Evolutionary conservation across 2,888 invertebrate species (phyloP).

Genomic region (Stenodera caucasica): DNA sequence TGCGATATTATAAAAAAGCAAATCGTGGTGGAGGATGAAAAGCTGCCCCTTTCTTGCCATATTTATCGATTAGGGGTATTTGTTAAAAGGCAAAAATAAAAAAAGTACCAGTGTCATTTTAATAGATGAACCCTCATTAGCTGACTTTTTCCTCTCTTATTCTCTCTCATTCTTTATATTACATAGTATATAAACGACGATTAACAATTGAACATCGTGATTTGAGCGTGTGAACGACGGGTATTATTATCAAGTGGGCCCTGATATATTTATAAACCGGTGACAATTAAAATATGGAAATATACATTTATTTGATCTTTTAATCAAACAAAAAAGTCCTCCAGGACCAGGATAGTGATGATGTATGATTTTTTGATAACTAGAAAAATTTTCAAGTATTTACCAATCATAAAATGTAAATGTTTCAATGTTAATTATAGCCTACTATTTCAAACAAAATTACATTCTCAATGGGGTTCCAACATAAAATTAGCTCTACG

Average conservation of each 20-base stretch:
- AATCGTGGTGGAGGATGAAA: not conserved
- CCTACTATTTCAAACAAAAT: too few relatives aligned
- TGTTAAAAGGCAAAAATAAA: conserved; percentile 49
- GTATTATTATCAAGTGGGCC: conserved; percentile 46
- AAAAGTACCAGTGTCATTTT: conserved; percentile 51
- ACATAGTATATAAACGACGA: conserved; percentile 41
- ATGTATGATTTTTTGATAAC: too few relatives aligned
- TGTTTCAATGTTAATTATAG: too few relatives aligned
- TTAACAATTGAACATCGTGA: conserved; percentile 49
- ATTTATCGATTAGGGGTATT: conserved; percentile 37
- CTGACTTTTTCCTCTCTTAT: conserved; percentile 22
- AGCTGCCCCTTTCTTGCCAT: conserved; percentile 36
- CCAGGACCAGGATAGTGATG: not conserved
- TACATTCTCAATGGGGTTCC: too few relatives aligned
- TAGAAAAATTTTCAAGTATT: too few relatives aligned
- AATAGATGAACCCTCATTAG: conserved; percentile 53
- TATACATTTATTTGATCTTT: conserved; percentile 36
- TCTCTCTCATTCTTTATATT: too few relatives aligned
- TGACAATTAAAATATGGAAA: conserved; percentile 54
- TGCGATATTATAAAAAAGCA: not conserved
- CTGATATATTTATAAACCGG: conserved; percentile 49
- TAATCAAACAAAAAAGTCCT: not conserved
- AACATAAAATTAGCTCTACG: too few relatives aligned
- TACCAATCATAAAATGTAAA: too few relatives aligned
- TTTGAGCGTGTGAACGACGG: conserved; percentile 52